Base-by-base conservation (phyloP, 2,888 invertebrate genomes). In the Sphecodes monilicornis region DNA sequence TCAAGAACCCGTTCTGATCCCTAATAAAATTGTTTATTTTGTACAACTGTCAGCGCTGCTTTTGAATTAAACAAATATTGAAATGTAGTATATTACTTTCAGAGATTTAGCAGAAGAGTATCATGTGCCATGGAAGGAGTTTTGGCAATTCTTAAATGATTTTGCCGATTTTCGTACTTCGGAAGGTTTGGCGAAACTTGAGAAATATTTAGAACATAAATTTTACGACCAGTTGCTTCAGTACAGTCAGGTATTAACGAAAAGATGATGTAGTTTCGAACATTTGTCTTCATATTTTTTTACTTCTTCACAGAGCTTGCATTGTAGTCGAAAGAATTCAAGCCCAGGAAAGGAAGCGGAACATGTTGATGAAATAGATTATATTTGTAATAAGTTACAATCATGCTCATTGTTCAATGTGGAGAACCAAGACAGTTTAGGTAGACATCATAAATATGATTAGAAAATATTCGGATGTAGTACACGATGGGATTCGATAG, bases 61-160 rank as follows among this genome's bases (percentile, higher is more conserved):
- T 78, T 73, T 54, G n/a, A 73, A 32, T 32, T 11, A 69, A 78
- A 39, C 43, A 36, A 69, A 69, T 76, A 72, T 69, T 50, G 32
- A 43, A 69, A 39, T 43, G 36, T n/a, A 72, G 26, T 50, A 8
- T 69, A 26, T 54, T 39, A 76, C 82, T 71, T 94, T 93, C 94
- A 97, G 97, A 91, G 95, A 96, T 88, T 93, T 97, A 87, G 98
- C 98, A 0, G 96, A 96, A 86, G 96, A 97, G 93, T 96, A 96
- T 94, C 96, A 97, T 77, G 96, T 98, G 0, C 96, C 96, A 16
- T 99, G 99, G 99, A 97, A 97, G 85, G 99, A 99, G 93, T 98
- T 98, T 95, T 99, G 99, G 99, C 97, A 97, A 10, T 99, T 99
- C 93, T 95, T 99, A 22, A 97, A 97, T 89, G 96, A 96, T 1